These are phyloP conservation scores for Microctonus aethiopoides DNA, from an alignment of 2,888 invertebrate genomes.

Conservation along the genomic window DNA sequence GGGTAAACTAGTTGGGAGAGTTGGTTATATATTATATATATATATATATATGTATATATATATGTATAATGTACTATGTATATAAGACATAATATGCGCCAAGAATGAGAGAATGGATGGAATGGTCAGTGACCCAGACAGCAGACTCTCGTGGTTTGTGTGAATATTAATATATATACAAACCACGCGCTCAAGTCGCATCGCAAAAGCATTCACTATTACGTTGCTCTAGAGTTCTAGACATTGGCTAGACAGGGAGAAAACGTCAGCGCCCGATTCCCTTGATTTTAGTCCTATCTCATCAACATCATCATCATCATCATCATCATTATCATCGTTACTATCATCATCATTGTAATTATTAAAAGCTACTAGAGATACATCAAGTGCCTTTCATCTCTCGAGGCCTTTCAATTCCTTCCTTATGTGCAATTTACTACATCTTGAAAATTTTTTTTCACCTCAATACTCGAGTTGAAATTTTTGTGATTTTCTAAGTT, in stretches of 20 bases:
- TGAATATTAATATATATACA: conserved; percentile 42
- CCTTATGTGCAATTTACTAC: not conserved
- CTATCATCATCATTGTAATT: conserved; percentile 33
- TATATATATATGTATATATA: too few relatives aligned
- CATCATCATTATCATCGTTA: conserved; percentile 34
- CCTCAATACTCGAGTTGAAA: conserved; percentile 8
- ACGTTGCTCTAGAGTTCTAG: conserved; percentile 60
- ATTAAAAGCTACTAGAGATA: conserved; percentile 13
- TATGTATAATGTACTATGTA: too few relatives aligned
- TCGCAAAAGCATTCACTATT: conserved; percentile 55
- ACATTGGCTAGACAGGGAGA: conserved; percentile 59
- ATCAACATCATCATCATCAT: conserved; percentile 33
- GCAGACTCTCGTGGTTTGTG: conserved; percentile 37
- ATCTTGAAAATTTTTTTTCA: not conserved
- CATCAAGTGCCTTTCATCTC: conserved; percentile 28
- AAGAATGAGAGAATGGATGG: conserved; percentile 33
- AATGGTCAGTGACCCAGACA: conserved; percentile 60
- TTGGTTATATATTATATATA: conserved; percentile 9
- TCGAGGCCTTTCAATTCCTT: conserved; percentile 29
- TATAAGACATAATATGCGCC: conserved; percentile 4
- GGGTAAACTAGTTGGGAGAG: conserved; percentile 28
- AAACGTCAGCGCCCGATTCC: conserved; percentile 52
- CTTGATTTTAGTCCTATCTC: conserved; percentile 27
- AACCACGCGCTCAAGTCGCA: not conserved
- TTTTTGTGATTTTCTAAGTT: too few relatives aligned